These are phyloP conservation scores for Beaufortia kweichowensis DNA, from an alignment of 2,113 vertebrate genomes.

Conservation along the genomic window DNA sequence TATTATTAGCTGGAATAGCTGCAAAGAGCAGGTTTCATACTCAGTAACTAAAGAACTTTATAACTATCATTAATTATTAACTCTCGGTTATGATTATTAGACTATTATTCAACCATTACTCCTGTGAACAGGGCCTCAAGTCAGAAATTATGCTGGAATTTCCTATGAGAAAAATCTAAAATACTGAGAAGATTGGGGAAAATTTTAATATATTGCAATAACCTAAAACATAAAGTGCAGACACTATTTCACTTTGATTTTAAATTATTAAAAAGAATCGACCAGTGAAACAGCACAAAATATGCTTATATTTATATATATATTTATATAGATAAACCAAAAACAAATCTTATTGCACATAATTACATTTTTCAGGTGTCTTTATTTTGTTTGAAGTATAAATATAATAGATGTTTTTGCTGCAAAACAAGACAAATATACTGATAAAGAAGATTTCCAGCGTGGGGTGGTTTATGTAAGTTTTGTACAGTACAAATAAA, in stretches of 20 bases:
- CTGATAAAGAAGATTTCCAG: neutral
- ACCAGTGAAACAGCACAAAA: neutral
- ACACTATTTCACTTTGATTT: neutral
- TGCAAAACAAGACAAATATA: neutral
- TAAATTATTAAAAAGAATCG: neutral
- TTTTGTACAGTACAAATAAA: neutral
- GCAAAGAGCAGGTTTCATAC: neutral
- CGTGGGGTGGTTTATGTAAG: neutral
- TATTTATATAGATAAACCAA: too few relatives aligned
- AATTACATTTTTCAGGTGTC: too few relatives aligned
- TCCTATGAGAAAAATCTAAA: neutral
- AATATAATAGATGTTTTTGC: neutral
- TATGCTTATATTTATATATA: too few relatives aligned
- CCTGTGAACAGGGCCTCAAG: constrained; percentile 1
- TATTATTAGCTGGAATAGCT: neutral
- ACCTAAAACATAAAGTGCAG: too few relatives aligned
- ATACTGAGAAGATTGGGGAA: neutral
- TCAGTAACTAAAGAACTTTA: constrained; percentile 8
- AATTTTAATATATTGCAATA: neutral
- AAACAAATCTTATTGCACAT: too few relatives aligned
- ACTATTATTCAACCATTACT: constrained; percentile 5
- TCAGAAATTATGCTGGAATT: neutral
- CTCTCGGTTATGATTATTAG: constrained; percentile 8
- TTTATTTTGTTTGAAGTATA: too few relatives aligned
- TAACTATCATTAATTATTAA: constrained; percentile 27